phyloP scores from a whole-genome alignment of 2,113 vertebrate genomes.

The Phylloscopus whistleri region DNA sequence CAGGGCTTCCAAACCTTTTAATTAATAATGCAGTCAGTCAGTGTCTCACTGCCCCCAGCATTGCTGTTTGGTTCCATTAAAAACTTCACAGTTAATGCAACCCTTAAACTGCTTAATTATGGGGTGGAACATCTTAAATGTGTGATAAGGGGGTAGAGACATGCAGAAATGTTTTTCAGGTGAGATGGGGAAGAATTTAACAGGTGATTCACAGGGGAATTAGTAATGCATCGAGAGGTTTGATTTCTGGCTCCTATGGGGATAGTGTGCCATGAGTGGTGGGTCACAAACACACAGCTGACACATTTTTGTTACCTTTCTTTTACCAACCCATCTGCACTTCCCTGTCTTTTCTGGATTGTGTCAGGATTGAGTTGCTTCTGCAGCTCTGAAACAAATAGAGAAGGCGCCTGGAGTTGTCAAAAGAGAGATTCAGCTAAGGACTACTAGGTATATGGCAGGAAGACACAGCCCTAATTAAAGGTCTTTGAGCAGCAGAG shows the following conservation, averaged over 20 bases:
- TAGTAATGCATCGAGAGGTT: neutral
- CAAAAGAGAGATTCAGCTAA: neutral
- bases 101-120: neutral
- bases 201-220: neutral
- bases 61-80: neutral
- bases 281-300: neutral
- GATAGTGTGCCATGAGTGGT: neutral
- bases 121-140: neutral
- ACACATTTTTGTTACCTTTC: neutral
- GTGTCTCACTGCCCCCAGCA: neutral
- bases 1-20: neutral
- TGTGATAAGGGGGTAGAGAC: neutral
- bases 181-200: neutral
- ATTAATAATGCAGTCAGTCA: neutral
- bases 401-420: neutral
- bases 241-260: neutral
- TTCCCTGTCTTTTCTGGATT: neutral
- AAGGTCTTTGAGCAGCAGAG: neutral
- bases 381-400: neutral
- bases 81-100: neutral
- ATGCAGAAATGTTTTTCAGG: neutral
- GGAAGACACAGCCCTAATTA: neutral
- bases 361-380: neutral
- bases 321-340: neutral
- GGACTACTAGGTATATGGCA: neutral